Percentiles rank a stretch among this genome's conserved stretches.
phyloP scores from a whole-genome alignment of 1,140 invertebrate genomes.

The Zaprionus davidi region DNA sequence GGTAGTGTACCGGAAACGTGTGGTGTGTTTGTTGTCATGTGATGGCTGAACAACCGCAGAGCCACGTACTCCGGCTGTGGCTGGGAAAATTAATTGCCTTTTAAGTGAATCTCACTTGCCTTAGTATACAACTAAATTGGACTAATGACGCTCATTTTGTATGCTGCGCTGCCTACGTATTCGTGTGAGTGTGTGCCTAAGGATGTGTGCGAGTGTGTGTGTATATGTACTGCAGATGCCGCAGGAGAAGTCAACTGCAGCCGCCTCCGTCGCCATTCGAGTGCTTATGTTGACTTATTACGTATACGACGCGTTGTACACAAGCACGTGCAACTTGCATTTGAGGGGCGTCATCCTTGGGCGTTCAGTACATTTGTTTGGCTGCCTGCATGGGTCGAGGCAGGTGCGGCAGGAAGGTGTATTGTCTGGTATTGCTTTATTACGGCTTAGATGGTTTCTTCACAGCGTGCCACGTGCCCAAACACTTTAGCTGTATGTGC shows the following conservation, averaged over 20 bases:
- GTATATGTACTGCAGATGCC: not conserved
- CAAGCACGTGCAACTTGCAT: conserved; percentile 61
- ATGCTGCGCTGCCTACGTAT: conserved; percentile 47
- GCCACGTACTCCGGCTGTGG: conserved; percentile 73
- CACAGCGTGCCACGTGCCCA: conserved; percentile 29
- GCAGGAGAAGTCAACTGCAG: conserved; percentile 50
- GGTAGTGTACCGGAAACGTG: conserved; percentile 27
- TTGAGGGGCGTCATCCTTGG: not conserved
- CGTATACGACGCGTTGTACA: conserved; percentile 70
- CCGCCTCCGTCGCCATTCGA: conserved; percentile 32
- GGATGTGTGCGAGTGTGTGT: not conserved
- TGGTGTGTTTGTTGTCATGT: conserved; percentile 79
- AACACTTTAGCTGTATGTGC: conserved; percentile 7
- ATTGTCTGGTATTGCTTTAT: conserved; percentile 32
- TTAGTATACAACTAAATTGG: conserved; percentile 83
- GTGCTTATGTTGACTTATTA: conserved; percentile 78
- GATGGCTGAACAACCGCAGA: conserved; percentile 82
- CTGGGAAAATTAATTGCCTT: conserved; percentile 83
- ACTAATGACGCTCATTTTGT: conserved; percentile 84
- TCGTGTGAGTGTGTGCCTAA: not conserved
- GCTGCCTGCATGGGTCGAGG: conserved; percentile 25
- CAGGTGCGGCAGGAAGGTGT: not conserved
- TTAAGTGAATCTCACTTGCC: conserved; percentile 84
- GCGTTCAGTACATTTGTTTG: conserved; percentile 51
- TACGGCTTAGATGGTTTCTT: conserved; percentile 31